These are phyloP conservation scores for Apamea sordens DNA, from an alignment of 2,888 invertebrate genomes.

Conservation along the genomic window DNA sequence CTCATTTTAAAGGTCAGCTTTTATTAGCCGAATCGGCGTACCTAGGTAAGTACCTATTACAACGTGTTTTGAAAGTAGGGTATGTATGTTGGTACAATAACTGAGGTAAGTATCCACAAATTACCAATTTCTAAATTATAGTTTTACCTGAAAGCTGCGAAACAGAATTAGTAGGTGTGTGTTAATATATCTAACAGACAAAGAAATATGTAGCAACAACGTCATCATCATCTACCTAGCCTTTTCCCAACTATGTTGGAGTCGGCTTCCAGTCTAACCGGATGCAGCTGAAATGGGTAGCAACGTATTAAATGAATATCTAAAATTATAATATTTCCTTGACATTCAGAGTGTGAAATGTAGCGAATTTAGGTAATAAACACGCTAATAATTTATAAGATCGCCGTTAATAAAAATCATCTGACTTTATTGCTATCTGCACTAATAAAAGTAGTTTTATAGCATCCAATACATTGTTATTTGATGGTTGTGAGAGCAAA, in stretches of 20 bases:
- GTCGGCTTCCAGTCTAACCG: no score
- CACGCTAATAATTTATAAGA: constrained; percentile 29
- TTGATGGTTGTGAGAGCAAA: constrained; percentile 30
- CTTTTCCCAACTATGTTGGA: no score
- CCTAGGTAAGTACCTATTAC: background rate
- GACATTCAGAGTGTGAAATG: constrained; percentile 47
- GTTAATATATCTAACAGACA: constrained; percentile 2
- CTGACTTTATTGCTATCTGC: constrained; percentile 37
- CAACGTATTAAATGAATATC: constrained; percentile 1
- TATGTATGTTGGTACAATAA: background rate
- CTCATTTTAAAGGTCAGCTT: background rate
- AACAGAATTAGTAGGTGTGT: constrained; percentile 4
- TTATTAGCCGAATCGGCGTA: background rate
- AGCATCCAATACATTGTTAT: constrained; percentile 47
- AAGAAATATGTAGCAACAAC: background rate
- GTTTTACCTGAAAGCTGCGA: constrained; percentile 1
- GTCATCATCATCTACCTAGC: no score
- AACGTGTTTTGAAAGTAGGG: background rate
- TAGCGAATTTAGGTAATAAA: constrained; percentile 41
- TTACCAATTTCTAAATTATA: background rate
- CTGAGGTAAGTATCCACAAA: background rate
- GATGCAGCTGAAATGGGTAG: background rate
- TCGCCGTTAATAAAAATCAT: constrained; percentile 42
- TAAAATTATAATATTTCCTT: constrained; percentile 47
- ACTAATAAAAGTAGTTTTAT: constrained; percentile 43